phyloP scores from a whole-genome alignment of 2,113 vertebrate genomes.

The Nyctibius bracteatus region DNA sequence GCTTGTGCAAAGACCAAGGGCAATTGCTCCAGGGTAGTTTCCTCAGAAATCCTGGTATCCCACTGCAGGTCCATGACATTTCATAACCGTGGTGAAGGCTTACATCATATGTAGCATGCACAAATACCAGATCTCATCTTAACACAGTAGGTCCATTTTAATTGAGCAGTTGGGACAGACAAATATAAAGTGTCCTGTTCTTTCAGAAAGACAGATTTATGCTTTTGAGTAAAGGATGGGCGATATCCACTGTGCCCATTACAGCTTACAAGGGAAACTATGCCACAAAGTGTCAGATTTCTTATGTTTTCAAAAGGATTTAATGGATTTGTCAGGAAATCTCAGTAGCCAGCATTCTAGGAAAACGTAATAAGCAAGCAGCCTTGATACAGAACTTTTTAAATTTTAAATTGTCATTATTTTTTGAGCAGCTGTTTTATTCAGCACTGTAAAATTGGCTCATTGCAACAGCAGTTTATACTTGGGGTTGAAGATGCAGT shows the following conservation, averaged over 20 bases:
- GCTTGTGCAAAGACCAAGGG: not conserved
- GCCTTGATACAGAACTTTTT: slow-evolving; percentile 35
- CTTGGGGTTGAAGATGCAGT: slow-evolving; percentile 66
- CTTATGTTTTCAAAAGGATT: not conserved
- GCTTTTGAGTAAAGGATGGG: not conserved
- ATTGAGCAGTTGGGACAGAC: not conserved
- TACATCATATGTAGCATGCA: not conserved
- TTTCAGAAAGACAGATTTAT: not conserved
- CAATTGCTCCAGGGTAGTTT: not conserved
- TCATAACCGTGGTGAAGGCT: not conserved
- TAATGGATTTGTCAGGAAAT: not conserved
- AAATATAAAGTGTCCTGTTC: not conserved
- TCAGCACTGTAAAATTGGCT: slow-evolving; percentile 61
- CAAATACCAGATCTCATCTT: slow-evolving; percentile 16
- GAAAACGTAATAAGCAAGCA: not conserved
- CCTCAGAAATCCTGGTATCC: slow-evolving; percentile 20
- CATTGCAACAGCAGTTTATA: slow-evolving; percentile 27
- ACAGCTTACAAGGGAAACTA: not conserved
- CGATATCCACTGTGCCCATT: not conserved
- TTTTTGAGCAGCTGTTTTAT: slow-evolving; percentile 44
- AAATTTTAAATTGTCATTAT: slow-evolving; percentile 28
- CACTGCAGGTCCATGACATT: not conserved
- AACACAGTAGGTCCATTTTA: not conserved
- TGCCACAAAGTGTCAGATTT: slow-evolving; percentile 17
- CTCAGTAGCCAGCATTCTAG: not conserved